These are phyloP conservation scores for Ptychobarbus kaznakovi DNA, from an alignment of 2,797 vertebrate species.

Conservation along the genomic window DNA sequence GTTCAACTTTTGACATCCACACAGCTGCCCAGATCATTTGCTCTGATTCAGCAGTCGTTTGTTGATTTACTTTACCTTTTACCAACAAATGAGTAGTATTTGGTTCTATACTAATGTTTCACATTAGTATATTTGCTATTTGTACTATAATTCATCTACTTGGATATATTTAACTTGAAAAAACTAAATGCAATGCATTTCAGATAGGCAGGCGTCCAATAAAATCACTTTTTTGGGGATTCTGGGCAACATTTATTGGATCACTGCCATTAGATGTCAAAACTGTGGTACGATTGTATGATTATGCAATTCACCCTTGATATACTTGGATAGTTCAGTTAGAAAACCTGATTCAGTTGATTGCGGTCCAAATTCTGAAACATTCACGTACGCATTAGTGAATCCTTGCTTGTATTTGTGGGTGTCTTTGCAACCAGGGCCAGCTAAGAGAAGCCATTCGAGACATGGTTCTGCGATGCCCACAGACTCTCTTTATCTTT, in stretches of 20 bases:
- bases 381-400: neutral
- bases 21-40: neutral
- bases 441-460: constrained; percentile 84
- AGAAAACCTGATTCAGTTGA: neutral
- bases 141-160: neutral
- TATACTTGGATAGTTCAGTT: neutral
- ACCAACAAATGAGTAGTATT: neutral
- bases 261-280: neutral
- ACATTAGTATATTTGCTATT: neutral
- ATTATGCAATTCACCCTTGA: constrained; percentile 20
- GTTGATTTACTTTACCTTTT: constrained; percentile 13
- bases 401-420: constrained; percentile 5
- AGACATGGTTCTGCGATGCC: constrained; percentile 82
- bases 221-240: constrained; percentile 2
- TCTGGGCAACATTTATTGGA: constrained; percentile 4
- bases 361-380: constrained; percentile 5
- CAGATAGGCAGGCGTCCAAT: constrained; percentile 10
- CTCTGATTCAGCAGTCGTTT: neutral
- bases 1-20: constrained; percentile 27
- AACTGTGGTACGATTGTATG: neutral
- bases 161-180: constrained; percentile 1
- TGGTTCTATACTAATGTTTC: neutral
- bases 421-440: constrained; percentile 74
- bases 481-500: constrained; percentile 91
- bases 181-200: neutral